Evolutionary conservation across 2,797 vertebrate species (phyloP).

Genomic region (Gorsachius magnificus): DNA sequence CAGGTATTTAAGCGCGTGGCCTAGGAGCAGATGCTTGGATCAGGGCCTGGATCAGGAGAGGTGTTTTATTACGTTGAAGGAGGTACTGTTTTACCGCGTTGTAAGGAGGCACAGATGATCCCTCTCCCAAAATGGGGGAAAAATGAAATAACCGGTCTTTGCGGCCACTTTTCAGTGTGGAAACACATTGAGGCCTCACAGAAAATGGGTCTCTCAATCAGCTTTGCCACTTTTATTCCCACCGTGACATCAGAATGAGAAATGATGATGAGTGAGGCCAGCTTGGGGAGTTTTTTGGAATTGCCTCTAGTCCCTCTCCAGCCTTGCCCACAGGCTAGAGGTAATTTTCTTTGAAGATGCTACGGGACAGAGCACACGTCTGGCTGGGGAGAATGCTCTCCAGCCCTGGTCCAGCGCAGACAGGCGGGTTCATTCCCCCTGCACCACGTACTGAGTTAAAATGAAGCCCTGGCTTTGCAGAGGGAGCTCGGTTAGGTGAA

Average conservation of each 20-base stretch:
- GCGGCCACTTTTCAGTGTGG: not conserved
- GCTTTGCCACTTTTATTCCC: not conserved
- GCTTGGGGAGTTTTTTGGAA: not conserved
- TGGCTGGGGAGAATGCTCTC: not conserved
- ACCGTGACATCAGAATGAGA: not conserved
- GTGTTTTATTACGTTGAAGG: not conserved
- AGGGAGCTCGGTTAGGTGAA: not conserved
- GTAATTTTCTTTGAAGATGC: not conserved
- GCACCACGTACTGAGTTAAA: not conserved
- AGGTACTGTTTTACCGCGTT: not conserved
- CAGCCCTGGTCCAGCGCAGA: accelerated
- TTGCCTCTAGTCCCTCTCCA: not conserved
- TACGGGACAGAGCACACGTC: accelerated
- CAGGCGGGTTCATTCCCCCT: not conserved
- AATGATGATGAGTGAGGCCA: not conserved
- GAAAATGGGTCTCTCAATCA: not conserved
- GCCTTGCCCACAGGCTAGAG: not conserved
- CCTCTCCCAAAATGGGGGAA: not conserved
- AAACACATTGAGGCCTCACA: not conserved
- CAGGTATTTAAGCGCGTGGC: conserved; percentile 14
- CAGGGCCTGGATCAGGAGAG: not conserved
- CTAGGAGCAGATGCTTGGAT: conserved; percentile 40
- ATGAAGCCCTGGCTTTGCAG: not conserved
- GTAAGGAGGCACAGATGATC: conserved; percentile 9
- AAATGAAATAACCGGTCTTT: not conserved